Conservation (phyloP, 2,113 vertebrate genomes). For the Vidua chalybeata region DNA sequence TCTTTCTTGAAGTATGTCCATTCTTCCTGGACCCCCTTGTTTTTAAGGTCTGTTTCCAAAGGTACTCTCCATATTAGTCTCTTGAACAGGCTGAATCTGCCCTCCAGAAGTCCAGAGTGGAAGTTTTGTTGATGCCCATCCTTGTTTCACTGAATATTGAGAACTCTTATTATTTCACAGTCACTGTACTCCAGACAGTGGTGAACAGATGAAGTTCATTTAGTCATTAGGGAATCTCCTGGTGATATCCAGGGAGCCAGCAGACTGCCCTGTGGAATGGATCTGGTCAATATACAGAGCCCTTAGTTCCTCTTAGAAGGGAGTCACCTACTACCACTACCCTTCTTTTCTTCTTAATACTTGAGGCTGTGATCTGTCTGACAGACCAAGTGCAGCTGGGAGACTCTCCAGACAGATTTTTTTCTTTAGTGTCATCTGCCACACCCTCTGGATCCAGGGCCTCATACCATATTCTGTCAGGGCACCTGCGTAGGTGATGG, state of each 20-base stretch:
- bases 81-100: neutral
- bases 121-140: neutral
- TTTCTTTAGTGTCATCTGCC: neutral
- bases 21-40: neutral
- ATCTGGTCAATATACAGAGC: no score
- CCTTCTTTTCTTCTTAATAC: neutral
- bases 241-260: neutral
- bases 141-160: neutral
- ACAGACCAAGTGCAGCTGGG: neutral
- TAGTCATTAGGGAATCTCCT: neutral
- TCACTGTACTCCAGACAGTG: no score
- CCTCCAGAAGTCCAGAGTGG: neutral
- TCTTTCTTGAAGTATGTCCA: neutral
- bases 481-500: neutral
- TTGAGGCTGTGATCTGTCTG: neutral
- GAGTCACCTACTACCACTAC: neutral
- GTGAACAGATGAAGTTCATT: neutral
- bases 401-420: neutral
- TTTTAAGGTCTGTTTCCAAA: neutral
- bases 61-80: neutral
- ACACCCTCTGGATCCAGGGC: neutral
- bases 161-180: neutral
- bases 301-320: neutral
- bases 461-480: neutral
- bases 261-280: neutral